Conservation (phyloP, 2,113 vertebrate species). For the western clawed frog (Xenopus tropicalis) region UCB_Xtro_10.0 CM004446.2:125013001-125013500, state of each 20-base stretch:
- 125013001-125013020: neutral
- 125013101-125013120: neutral
- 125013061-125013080: conserved; percentile 9
- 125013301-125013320: neutral
- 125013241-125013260: neutral
- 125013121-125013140: neutral
- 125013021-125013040: conserved; percentile 12
- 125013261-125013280: neutral
- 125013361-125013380: no score
- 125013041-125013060: neutral
- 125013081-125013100: neutral
- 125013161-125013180: neutral
- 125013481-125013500: no score
- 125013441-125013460: no score
- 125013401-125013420: no score
- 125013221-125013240: neutral
- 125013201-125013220: neutral
- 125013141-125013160: neutral
- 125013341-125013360: no score
- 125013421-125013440: no score
- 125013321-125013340: neutral
- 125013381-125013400: no score
- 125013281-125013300: conserved; percentile 1
- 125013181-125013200: conserved; percentile 3
- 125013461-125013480: no score